Evolutionary conservation across 1,140 invertebrate genomes (phyloP), one percentile per base, ranked within the genome.

Genomic region (Chionoecetes opilio): DNA sequence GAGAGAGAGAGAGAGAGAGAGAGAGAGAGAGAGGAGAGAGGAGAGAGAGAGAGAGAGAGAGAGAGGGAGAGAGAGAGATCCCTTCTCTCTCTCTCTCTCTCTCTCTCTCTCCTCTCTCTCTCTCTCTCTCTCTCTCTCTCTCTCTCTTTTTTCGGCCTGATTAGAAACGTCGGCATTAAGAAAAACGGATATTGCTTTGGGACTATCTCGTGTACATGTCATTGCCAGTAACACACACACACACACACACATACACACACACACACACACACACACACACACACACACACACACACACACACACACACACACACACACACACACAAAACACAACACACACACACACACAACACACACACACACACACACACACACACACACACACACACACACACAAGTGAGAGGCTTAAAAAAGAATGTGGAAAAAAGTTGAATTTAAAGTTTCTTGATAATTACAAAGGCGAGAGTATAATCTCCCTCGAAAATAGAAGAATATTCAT

Each of bases 321-420:
- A 75, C 63, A 75, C 63, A 75, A 75, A 17, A 75, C 63, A 75
- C 63, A 75, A 75, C 63, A 75, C 63, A 75, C 63, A 75, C 63
- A 75, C 63, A 75, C 63, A 75, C 63, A 75, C n/a, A 75, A 75
- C 63, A 75, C 63, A 75, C 63, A 75, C 63, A 75, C 63, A 75
- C 63, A 75, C 63, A 75, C 63, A 75, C 63, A 75, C 63, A 75
- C 63, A 75, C 63, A 75, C 63, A 75, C 63, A 75, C 63, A 75
- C n/a, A 75, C 63, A 75, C n/a, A n/a, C 63, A 75, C 63, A 75
- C 63, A 75, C 21, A n/a, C 21, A n/a, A 21, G n/a, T n/a, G n/a
- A 75, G n/a, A n/a, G n/a, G 63, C 63, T 75, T 75, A n/a, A 75
- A 0, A 21, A 75, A 75, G n/a, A 75, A n/a, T n/a, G 2, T n/a